Conservation (phyloP, 2,113 vertebrate species). For the Callipepla californica region DNA sequence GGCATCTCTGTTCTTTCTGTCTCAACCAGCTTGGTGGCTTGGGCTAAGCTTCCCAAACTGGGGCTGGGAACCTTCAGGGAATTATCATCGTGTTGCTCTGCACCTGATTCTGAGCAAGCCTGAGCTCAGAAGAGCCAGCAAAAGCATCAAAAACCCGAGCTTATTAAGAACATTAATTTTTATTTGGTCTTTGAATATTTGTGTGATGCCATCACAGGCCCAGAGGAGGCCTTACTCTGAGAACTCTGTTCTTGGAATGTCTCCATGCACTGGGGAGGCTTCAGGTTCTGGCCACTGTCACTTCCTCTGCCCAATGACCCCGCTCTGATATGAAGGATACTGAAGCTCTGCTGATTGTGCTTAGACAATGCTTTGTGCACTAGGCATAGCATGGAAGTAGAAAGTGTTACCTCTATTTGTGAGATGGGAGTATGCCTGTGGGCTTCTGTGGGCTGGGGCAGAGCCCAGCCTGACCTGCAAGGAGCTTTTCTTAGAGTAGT, state of each 20-base stretch:
- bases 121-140: background rate
- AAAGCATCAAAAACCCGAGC: background rate
- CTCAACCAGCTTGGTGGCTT: background rate
- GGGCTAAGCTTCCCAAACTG: background rate
- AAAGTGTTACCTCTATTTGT: rapidly evolving
- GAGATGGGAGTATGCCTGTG: background rate
- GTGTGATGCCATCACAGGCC: background rate
- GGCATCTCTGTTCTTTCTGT: background rate
- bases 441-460: background rate
- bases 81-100: background rate
- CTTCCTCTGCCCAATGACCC: background rate
- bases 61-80: background rate
- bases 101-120: background rate
- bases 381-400: rapidly evolving
- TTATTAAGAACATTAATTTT: background rate
- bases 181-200: background rate
- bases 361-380: background rate
- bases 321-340: background rate
- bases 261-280: background rate
- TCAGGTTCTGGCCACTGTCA: background rate
- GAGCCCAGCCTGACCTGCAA: background rate
- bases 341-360: background rate
- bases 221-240: background rate
- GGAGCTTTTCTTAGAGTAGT: background rate
- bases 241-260: background rate